Base-by-base conservation (phyloP, 2,113 vertebrate genomes). In the Pollachius pollachius region DNA sequence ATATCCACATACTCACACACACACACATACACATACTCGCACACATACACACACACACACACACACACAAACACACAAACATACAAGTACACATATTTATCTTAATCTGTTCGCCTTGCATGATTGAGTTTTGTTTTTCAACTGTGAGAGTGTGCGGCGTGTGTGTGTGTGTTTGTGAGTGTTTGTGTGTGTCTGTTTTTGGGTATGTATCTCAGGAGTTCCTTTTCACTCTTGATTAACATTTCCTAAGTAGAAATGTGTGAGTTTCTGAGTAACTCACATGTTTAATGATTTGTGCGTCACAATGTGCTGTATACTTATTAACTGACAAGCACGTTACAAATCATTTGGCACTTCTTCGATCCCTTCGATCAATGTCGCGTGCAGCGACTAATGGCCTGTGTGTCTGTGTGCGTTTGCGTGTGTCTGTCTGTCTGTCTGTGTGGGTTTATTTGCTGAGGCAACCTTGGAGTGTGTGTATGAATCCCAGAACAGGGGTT, bases 171-270 rank as follows among this genome's bases (percentile, higher is more conserved):
- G 19, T n/a, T 18, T 52, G 64, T 52, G 41, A 21, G n/a, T 52
- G 64, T 23, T 15, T 65, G 18, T 70, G 61, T 62, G 61, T 23
- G 12, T 30, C 23, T 62, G 23, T 62, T 18, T 70, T n/a, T 76
- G 80, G 74, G 78, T 81, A 83, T 76, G 80, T 79, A 75, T 67
- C 65, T 61, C 15, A 78, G 85, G 88, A 88, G 80, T 87, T 89
- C 84, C 85, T 73, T 69, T 21, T 19, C 1, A 21, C 23, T 25
- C 58, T 73, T 87, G 72, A 85, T 78, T 78, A 23, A 13, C 27
- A 4, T 71, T 74, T 81, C 72, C 30, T 15, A 15, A 59, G 16
- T 41, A 30, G 19, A 15, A n/a, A 15, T 37, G 30, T 6, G 5
- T 37, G 63, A 15, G 27, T 64, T 16, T 30, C 1, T 63, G 59